These are phyloP conservation scores for Todus mexicanus DNA, from an alignment of 2,797 vertebrate species.

Conservation along the genomic window DNA sequence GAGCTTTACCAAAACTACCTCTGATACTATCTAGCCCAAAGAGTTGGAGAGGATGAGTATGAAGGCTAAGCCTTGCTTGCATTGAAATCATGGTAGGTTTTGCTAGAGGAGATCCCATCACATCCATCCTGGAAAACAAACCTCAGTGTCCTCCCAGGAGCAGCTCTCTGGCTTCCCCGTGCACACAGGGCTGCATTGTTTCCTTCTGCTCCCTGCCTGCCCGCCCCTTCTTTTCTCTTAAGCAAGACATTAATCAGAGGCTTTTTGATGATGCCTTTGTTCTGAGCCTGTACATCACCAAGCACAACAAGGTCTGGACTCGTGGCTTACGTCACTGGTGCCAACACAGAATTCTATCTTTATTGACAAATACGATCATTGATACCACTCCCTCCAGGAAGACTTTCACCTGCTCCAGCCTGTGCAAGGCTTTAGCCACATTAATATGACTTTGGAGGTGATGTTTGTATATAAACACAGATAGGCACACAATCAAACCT, in stretches of 20 bases:
- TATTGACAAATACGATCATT: neutral
- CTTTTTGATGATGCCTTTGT: neutral
- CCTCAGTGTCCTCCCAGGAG: neutral
- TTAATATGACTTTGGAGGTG: neutral
- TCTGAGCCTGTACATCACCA: neutral
- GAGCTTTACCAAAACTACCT: neutral
- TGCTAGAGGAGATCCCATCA: neutral
- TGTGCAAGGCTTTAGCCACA: neutral
- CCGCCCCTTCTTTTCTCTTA: neutral
- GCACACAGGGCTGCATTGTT: conserved; percentile 1
- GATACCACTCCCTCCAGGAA: neutral
- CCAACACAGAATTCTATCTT: neutral
- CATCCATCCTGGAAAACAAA: neutral
- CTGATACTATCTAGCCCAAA: neutral
- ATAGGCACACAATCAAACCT: neutral
- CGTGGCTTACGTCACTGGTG: neutral
- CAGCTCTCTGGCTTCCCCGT: fast-evolving
- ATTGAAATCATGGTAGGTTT: neutral
- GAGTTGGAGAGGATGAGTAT: neutral
- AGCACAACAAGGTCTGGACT: neutral
- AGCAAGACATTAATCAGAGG: neutral
- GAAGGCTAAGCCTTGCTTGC: neutral
- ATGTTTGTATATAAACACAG: neutral
- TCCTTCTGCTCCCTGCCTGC: neutral
- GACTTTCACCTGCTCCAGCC: conserved; percentile 19